These are phyloP conservation scores for Diplodus sargus DNA, from an alignment of 2,797 vertebrate species.

Conservation along the genomic window DNA sequence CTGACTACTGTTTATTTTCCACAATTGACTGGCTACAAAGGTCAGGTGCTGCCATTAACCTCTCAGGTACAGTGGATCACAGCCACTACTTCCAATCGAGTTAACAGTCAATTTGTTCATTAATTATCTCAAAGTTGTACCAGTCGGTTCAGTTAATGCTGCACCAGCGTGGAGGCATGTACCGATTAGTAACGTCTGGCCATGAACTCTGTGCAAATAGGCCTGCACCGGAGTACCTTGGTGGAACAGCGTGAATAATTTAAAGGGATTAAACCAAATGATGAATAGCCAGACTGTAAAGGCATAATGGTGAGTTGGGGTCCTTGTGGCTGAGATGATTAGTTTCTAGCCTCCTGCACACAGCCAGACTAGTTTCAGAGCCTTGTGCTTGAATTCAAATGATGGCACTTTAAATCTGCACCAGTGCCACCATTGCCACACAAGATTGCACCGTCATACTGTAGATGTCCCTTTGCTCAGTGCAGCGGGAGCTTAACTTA, in stretches of 20 bases:
- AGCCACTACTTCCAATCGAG: constrained; percentile 36
- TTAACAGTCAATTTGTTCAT: constrained; percentile 74
- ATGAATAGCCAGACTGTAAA: constrained; percentile 69
- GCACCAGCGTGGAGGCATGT: constrained; percentile 57
- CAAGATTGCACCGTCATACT: constrained; percentile 18
- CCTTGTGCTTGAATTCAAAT: constrained; percentile 58
- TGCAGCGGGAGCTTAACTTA: constrained; percentile 39
- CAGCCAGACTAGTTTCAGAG: constrained; percentile 53
- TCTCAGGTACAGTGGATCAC: constrained; percentile 41
- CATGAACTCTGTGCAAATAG: constrained; percentile 72
- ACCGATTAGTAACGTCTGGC: constrained; percentile 71
- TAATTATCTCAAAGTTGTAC: constrained; percentile 73
- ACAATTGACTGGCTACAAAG: constrained; percentile 30
- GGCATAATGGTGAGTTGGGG: constrained; percentile 64
- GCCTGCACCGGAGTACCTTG: constrained; percentile 59
- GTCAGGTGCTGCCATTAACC: constrained; percentile 44
- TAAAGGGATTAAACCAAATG: constrained; percentile 73
- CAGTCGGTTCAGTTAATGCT: constrained; percentile 62
- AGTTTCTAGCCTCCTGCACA: constrained; percentile 54
- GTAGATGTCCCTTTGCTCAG: constrained; percentile 22
- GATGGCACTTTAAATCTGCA: constrained; percentile 48
- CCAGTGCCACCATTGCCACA: constrained; percentile 15
- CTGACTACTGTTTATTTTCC: constrained; percentile 37
- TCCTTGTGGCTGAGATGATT: constrained; percentile 75
- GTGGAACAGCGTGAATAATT: constrained; percentile 78